These are phyloP conservation scores for Caenorhabditis remanei DNA, from an alignment of 1,140 invertebrate species.

Conservation along the genomic window DNA sequence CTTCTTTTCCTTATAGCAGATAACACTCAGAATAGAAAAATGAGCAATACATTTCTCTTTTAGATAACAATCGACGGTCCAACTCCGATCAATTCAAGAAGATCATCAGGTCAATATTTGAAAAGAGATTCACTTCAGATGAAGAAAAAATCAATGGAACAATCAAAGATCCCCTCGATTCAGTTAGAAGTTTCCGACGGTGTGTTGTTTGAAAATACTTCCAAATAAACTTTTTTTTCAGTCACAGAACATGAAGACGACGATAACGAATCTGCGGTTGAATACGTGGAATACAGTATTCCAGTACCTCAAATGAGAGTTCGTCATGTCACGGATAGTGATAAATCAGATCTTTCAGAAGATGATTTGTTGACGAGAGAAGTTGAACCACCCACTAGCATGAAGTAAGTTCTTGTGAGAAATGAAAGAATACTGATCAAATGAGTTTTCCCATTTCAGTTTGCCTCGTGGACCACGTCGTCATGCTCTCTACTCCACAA, in stretches of 20 bases:
- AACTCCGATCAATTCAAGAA: background rate
- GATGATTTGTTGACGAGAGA: slow-evolving; percentile 36
- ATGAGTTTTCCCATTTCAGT: background rate
- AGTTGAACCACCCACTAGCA: background rate
- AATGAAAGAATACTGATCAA: background rate
- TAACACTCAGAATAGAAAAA: background rate
- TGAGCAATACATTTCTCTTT: background rate
- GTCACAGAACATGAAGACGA: slow-evolving; percentile 11
- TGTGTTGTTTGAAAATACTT: background rate
- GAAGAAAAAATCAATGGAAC: slow-evolving; percentile 2
- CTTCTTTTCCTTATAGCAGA: too few species aligned
- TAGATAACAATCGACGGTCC: slow-evolving; percentile 41
- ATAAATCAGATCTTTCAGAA: slow-evolving; percentile 36
- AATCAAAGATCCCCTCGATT: slow-evolving; percentile 2
- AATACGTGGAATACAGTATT: background rate
- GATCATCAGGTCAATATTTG: slow-evolving; percentile 30
- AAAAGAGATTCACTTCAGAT: slow-evolving; percentile 24
- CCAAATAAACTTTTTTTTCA: background rate
- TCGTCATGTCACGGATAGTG: slow-evolving; percentile 38
- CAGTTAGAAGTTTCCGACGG: background rate
- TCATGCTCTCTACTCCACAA: slow-evolving; percentile 32
- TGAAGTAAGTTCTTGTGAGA: background rate
- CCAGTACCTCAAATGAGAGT: slow-evolving; percentile 20
- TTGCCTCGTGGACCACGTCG: slow-evolving; percentile 14
- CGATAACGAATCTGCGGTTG: background rate